These are phyloP conservation scores for Brachypalpus laphriformis DNA, from an alignment of 2,888 invertebrate genomes.

Conservation along the genomic window DNA sequence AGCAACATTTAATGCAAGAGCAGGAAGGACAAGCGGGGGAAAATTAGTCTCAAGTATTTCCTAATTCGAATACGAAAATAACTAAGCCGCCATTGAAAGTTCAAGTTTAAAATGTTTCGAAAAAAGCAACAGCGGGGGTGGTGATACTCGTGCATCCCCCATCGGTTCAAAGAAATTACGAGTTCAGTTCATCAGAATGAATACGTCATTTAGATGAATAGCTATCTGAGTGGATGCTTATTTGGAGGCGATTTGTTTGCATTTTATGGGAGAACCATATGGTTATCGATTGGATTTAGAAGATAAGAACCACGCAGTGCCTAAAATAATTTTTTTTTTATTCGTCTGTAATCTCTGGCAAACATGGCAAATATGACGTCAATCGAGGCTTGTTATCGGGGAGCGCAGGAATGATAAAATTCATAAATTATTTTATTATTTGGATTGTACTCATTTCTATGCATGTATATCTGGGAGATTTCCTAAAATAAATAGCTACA, in stretches of 20 bases:
- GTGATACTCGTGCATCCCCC: neutral
- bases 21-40: neutral
- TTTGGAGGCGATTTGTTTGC: neutral
- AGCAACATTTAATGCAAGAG: neutral
- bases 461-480: neutral
- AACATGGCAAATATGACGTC: slow-evolving; percentile 33
- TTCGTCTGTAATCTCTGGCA: slow-evolving; percentile 29
- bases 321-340: slow-evolving; percentile 15
- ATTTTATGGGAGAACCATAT: slow-evolving; percentile 18
- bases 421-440: slow-evolving; percentile 46
- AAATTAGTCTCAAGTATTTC: slow-evolving; percentile 14
- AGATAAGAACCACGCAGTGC: slow-evolving; percentile 37
- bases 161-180: slow-evolving; percentile 17
- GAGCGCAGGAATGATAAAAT: slow-evolving; percentile 32
- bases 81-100: slow-evolving; percentile 39
- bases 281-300: slow-evolving; percentile 43
- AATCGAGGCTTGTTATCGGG: slow-evolving; percentile 29
- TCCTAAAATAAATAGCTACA: slow-evolving; percentile 4
- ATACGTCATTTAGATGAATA: neutral
- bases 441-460: neutral
- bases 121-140: neutral
- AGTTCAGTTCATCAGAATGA: neutral
- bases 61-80: slow-evolving; percentile 20
- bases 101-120: slow-evolving; percentile 28
- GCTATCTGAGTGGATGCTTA: neutral